phyloP scores from a whole-genome alignment of 2,797 vertebrate genomes.

The Heteromormyrus szaboi region DNA sequence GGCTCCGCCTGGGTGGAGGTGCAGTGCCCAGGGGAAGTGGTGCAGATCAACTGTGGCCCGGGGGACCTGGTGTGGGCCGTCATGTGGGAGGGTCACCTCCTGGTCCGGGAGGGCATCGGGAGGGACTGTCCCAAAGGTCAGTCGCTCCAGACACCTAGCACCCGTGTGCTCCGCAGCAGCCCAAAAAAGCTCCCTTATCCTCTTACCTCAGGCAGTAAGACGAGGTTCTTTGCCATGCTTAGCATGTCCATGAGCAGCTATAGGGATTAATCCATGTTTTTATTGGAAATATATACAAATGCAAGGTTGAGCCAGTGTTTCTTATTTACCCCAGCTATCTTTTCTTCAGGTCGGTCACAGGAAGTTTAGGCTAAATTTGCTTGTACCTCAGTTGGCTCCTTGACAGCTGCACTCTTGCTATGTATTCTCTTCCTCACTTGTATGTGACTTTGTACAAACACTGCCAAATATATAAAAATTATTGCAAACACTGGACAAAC shows the following conservation, averaged over 20 bases:
- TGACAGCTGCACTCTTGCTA: not conserved
- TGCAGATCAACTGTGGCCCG: constrained; percentile 93
- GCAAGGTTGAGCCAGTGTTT: not conserved
- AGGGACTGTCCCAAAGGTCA: constrained; percentile 83
- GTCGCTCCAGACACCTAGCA: not conserved
- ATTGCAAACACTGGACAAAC: not conserved
- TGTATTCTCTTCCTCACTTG: not conserved
- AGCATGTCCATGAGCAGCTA: not conserved
- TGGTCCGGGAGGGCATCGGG: constrained; percentile 84
- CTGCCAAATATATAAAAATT: not conserved
- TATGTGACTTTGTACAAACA: not conserved
- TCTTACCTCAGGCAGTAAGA: not conserved
- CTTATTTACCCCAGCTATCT: not conserved
- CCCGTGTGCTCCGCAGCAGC: not conserved
- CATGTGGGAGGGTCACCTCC: constrained; percentile 90
- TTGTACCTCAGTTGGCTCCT: not conserved
- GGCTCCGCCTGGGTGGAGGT: constrained; percentile 80
- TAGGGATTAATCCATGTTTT: not conserved
- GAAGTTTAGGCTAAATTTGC: not conserved
- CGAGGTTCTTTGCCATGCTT: not conserved
- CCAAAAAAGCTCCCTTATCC: not conserved
- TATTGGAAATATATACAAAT: not conserved
- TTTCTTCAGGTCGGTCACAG: not conserved
- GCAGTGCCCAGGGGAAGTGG: constrained; percentile 76
- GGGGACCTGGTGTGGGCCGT: constrained; percentile 89